Evolutionary conservation across 2,113 vertebrate species (phyloP).

Genomic region (Cephalopholis sonnerati): DNA sequence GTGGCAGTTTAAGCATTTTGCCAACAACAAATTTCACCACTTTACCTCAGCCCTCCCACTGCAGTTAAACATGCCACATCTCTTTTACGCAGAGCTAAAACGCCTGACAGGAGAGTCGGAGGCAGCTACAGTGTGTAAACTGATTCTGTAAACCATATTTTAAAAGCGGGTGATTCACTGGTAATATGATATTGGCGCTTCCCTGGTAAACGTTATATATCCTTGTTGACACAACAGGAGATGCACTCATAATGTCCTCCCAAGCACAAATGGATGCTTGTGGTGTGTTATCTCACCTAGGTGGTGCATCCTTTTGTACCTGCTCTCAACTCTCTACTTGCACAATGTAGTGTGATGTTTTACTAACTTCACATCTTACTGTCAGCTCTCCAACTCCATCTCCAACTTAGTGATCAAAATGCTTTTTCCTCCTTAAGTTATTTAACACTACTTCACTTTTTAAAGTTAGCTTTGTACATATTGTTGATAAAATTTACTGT

Average conservation of each 20-base stretch:
- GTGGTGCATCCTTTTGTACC: slow-evolving; percentile 51
- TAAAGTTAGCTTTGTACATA: no score
- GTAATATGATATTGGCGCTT: slow-evolving; percentile 77
- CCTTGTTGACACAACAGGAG: slow-evolving; percentile 79
- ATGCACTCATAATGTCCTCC: slow-evolving; percentile 66
- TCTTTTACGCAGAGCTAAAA: slow-evolving; percentile 48
- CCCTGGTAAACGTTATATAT: slow-evolving; percentile 65
- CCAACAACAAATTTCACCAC: slow-evolving; percentile 57
- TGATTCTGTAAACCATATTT: slow-evolving; percentile 78
- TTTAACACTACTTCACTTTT: no score
- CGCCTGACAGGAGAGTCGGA: slow-evolving; percentile 51
- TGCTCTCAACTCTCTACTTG: slow-evolving; percentile 26
- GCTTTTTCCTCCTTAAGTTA: no score
- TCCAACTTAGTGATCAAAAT: no score
- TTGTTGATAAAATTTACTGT: no score
- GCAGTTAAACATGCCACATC: slow-evolving; percentile 53
- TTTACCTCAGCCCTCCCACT: slow-evolving; percentile 26
- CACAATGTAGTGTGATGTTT: no score
- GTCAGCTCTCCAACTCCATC: no score
- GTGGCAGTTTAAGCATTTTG: slow-evolving; percentile 67
- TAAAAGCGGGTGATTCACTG: slow-evolving; percentile 74
- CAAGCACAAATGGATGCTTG: slow-evolving; percentile 69
- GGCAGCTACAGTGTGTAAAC: slow-evolving; percentile 61
- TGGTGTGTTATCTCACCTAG: slow-evolving; percentile 72
- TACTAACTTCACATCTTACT: no score